phyloP scores from a whole-genome alignment of 2,113 vertebrate species.

The Phycodurus eques region DNA sequence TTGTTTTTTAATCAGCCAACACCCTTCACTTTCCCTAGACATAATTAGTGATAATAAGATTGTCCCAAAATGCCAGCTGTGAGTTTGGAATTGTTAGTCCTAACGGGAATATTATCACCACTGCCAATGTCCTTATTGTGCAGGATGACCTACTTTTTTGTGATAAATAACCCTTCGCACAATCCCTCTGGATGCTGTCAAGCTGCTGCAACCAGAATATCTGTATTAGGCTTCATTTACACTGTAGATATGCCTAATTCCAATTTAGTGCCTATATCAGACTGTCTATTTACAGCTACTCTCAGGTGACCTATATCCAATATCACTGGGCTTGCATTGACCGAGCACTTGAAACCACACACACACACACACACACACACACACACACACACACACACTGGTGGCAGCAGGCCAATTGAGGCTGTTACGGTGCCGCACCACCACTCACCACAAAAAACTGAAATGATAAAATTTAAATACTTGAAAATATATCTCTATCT shows the following conservation, averaged over 20 bases:
- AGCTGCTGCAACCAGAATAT: constrained; percentile 1
- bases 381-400: no score
- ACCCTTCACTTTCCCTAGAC: constrained; percentile 42
- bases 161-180: constrained; percentile 11
- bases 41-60: constrained; percentile 54
- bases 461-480: no score
- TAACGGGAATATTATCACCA: constrained; percentile 29
- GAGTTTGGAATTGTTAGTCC: constrained; percentile 55
- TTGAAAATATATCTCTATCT: no score
- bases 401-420: no score
- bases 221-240: not conserved
- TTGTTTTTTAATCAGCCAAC: constrained; percentile 68
- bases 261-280: no score
- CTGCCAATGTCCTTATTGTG: constrained; percentile 16
- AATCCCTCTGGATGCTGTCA: not conserved
- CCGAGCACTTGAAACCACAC: not conserved
- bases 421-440: no score
- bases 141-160: constrained; percentile 13
- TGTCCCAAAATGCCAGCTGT: constrained; percentile 38
- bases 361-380: not conserved
- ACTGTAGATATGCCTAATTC: not conserved
- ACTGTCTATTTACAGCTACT: not conserved
- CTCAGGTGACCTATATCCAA: not conserved
- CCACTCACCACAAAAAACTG: no score
- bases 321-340: not conserved